These are phyloP conservation scores for Monomorium pharaonis DNA, from an alignment of 1,140 invertebrate genomes.

Conservation along the genomic window DNA sequence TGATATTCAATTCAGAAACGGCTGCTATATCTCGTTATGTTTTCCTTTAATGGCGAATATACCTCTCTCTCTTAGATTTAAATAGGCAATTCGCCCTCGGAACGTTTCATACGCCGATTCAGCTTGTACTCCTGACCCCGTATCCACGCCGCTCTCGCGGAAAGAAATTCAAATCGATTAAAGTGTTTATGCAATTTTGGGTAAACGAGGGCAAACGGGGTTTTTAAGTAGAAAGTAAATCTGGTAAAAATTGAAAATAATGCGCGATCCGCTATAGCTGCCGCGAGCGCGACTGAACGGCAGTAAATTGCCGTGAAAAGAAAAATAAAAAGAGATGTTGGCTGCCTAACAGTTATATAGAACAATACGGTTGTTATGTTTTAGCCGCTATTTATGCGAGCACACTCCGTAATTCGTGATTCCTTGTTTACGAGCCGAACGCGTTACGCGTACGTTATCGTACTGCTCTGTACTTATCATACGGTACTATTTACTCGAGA, in stretches of 20 bases:
- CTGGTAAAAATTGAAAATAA: constrained; percentile 50
- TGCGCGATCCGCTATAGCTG: constrained; percentile 19
- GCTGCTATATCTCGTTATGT: not conserved
- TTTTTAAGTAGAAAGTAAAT: constrained; percentile 53
- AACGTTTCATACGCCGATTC: not conserved
- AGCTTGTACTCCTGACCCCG: not conserved
- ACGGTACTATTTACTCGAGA: not conserved
- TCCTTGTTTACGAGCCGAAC: constrained; percentile 23
- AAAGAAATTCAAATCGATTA: constrained; percentile 20
- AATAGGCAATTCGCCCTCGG: not conserved
- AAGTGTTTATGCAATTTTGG: constrained; percentile 36
- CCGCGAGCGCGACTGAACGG: constrained; percentile 46
- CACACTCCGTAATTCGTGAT: not conserved
- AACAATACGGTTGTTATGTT: constrained; percentile 53
- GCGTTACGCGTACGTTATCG: constrained; percentile 24
- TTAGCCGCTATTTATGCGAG: constrained; percentile 48
- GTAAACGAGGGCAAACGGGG: constrained; percentile 18
- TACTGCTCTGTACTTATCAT: not conserved
- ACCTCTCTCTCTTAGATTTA: not conserved
- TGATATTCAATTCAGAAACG: not conserved
- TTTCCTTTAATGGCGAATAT: not conserved
- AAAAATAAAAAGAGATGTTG: not conserved
- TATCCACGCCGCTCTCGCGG: not conserved
- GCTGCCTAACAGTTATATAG: constrained; percentile 51
- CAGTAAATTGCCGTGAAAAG: constrained; percentile 50